These are phyloP conservation scores for Rhimphoctona megacephalus DNA, from an alignment of 2,888 invertebrate genomes.

Conservation along the genomic window DNA sequence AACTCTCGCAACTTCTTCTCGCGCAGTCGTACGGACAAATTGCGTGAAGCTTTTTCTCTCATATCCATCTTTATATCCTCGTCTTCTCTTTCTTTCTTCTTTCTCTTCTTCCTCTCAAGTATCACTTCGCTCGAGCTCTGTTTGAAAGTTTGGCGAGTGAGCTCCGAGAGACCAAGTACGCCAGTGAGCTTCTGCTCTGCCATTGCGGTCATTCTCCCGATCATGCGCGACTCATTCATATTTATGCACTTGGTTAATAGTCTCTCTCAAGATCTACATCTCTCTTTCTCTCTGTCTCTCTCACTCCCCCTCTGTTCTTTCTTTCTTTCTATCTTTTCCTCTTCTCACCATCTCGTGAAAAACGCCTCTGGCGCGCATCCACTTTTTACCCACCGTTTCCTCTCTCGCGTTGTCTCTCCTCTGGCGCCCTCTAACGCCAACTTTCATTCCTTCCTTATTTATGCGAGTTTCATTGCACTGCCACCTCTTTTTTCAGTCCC, in stretches of 20 bases:
- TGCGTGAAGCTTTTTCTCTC: constrained; percentile 48
- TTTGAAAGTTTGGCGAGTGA: constrained; percentile 59
- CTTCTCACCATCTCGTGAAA: constrained; percentile 17
- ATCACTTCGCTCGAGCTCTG: constrained; percentile 32
- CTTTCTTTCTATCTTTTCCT: not conserved
- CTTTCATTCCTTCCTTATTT: constrained; percentile 19
- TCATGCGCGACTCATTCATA: constrained; percentile 82
- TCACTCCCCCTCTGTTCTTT: not conserved
- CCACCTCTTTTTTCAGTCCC: not conserved
- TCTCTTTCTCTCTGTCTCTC: not conserved
- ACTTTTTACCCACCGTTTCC: constrained; percentile 47
- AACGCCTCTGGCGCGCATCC: constrained; percentile 77
- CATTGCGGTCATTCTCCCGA: constrained; percentile 58
- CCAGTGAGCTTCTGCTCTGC: constrained; percentile 50
- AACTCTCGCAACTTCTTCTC: constrained; percentile 18
- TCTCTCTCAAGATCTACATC: constrained; percentile 67
- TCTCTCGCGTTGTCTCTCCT: not conserved
- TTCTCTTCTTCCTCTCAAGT: constrained; percentile 25
- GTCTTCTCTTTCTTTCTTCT: constrained; percentile 44
- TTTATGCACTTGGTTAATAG: constrained; percentile 83
- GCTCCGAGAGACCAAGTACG: constrained; percentile 46
- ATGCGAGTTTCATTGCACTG: constrained; percentile 40
- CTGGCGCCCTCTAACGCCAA: constrained; percentile 4
- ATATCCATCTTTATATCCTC: constrained; percentile 31
- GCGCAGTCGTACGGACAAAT: constrained; percentile 41